Evolutionary conservation across 2,113 vertebrate genomes (phyloP).

Genomic region (Sturnus vulgaris): DNA sequence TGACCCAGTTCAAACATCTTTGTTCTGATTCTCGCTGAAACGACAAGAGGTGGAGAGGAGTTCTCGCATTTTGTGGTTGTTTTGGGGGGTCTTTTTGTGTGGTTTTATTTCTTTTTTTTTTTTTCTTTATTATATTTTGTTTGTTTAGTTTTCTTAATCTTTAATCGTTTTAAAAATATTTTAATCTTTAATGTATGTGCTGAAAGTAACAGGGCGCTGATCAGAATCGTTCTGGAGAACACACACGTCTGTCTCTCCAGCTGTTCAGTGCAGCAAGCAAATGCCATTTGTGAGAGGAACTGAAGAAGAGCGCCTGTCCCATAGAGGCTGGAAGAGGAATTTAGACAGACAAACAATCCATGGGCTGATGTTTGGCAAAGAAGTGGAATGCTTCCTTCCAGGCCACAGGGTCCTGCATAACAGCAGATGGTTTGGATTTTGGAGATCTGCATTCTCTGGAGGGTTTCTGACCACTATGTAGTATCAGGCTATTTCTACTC

Average conservation of each 20-base stretch:
- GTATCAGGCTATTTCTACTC: background rate
- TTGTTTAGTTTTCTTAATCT: no score
- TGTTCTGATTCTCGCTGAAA: background rate
- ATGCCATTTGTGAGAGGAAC: background rate
- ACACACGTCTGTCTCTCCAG: background rate
- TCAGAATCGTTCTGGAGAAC: fast-evolving
- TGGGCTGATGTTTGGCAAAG: background rate
- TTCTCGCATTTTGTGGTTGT: background rate
- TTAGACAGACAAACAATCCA: background rate
- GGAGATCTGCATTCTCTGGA: background rate
- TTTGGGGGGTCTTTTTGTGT: background rate
- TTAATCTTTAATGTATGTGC: no score
- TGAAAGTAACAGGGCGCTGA: background rate
- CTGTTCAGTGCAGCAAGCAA: background rate
- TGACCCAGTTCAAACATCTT: background rate
- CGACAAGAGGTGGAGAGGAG: background rate
- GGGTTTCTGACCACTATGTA: background rate
- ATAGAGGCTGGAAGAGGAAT: background rate
- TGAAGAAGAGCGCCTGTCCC: background rate
- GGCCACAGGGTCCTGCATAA: background rate
- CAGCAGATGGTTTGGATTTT: background rate
- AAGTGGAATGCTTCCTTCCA: background rate
- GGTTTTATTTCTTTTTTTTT: no score
- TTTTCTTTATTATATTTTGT: no score
- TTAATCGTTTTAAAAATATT: no score